Conservation (phyloP, 2,888 invertebrate species). For the Stegana nigrithorax region DNA sequence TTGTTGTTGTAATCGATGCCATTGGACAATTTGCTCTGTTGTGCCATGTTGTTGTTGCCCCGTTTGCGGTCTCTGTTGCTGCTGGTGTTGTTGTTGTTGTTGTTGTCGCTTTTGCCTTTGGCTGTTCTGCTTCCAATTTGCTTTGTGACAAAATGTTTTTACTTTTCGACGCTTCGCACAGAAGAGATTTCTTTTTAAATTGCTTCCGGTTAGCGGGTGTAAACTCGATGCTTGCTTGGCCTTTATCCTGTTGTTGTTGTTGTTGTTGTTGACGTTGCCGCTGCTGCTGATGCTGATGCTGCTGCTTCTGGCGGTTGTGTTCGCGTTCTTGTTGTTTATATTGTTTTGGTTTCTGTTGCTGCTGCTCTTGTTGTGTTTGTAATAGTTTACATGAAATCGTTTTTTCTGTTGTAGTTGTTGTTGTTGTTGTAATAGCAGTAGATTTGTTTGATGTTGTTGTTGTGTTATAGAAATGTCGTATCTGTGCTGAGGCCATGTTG, state of each 20-base stretch:
- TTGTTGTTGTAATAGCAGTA: conserved; percentile 40
- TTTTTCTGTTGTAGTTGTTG: conserved; percentile 50
- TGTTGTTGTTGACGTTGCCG: conserved; percentile 27
- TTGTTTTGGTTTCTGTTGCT: conserved; percentile 37
- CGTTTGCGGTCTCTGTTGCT: conserved; percentile 24
- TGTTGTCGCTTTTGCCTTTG: conserved; percentile 27
- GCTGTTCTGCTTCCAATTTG: conserved; percentile 32
- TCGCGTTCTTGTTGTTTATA: conserved; percentile 33
- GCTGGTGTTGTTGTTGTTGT: conserved; percentile 28
- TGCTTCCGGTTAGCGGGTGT: conserved; percentile 48
- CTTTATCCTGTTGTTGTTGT: conserved; percentile 21
- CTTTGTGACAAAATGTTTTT: conserved; percentile 36
- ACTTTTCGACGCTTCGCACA: conserved; percentile 26
- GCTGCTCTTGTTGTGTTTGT: conserved; percentile 22
- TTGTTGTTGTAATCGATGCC: conserved; percentile 25
- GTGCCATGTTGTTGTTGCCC: conserved; percentile 21
- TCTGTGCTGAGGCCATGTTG: conserved; percentile 70
- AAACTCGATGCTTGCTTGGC: conserved; percentile 9
- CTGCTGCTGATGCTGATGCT: conserved; percentile 25
- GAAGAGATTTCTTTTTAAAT: conserved; percentile 50
- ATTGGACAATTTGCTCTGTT: conserved; percentile 13
- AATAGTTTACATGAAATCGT: conserved; percentile 22
- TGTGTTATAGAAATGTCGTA: conserved; percentile 67
- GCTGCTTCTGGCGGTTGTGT: conserved; percentile 32
- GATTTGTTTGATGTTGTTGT: conserved; percentile 51